Base-by-base conservation (phyloP, 1,140 invertebrate species). In the Macrostomum lignano region DNA sequence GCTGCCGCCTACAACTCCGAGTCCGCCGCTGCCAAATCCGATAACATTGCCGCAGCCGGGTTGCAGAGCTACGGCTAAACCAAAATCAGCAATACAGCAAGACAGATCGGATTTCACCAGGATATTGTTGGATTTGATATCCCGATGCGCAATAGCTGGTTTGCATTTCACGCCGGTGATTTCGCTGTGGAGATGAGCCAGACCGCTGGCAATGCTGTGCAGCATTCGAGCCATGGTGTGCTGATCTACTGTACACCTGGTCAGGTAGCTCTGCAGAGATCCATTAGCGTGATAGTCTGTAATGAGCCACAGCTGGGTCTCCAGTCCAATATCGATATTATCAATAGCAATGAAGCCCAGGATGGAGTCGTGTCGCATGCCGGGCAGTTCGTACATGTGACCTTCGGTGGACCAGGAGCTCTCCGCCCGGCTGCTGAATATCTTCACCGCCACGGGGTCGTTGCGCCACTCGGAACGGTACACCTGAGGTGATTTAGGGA, bases 81-180 rank as follows among this genome's bases (percentile, higher is more conserved):
- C 84, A 15, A 93, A 61, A 61, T 94, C 84, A 3, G 79, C 81
- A 45, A 94, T 88, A 39, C 78, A 79, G 55, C 84, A 93, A 3
- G 71, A 74, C 9, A 47, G 40, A 41, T 77, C 67, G 60, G 67
- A 71, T 56, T 86, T 86, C 10, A 93, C 79, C 30, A 93, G 58
- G 40, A 93, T 84, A 57, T 93, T 93, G 59, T 86, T 84, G 9
- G 74, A 76, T 52, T 93, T 93, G 7, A 93, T 62, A 61, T 93
- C 82, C 40, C 82, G 65, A 57, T 93, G 84, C 7, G 82, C 84
- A 44, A 93, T 88, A 1, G 78, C 76, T 17, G 82, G 82, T 55
- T 93, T 91, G 35, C 70, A 71, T n/a, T n/a, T n/a, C n/a, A n/a
- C n/a, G n/a, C n/a, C n/a, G n/a, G n/a, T n/a, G n/a, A n/a, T n/a